Evolutionary conservation across 2,888 invertebrate genomes (phyloP).

Genomic region (Hirtodrosophila trivittata): DNA sequence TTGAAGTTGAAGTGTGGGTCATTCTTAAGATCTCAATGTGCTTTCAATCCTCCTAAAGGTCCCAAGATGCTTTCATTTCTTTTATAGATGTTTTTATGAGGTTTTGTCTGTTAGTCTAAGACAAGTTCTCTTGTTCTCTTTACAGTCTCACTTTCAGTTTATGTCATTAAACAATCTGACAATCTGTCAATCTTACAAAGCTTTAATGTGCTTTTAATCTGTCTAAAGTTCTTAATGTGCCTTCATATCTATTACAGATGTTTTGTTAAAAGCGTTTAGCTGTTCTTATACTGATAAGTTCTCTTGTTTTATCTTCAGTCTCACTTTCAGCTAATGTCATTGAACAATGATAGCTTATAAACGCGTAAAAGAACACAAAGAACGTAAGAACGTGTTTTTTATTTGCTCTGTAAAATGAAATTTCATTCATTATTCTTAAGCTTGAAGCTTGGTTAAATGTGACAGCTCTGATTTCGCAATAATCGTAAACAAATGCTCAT

Average conservation of each 20-base stretch:
- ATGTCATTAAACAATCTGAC: too few species aligned
- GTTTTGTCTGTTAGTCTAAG: too few species aligned
- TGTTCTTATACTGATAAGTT: slow-evolving; percentile 16
- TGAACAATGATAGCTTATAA: slow-evolving; percentile 26
- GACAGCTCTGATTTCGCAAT: slow-evolving; percentile 28
- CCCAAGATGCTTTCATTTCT: too few species aligned
- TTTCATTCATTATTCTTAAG: slow-evolving; percentile 57
- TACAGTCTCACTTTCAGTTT: too few species aligned
- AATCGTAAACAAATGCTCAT: slow-evolving; percentile 35
- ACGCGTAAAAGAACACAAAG: slow-evolving; percentile 14
- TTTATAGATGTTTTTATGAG: too few species aligned
- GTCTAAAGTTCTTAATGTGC: too few species aligned
- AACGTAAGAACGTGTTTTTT: slow-evolving; percentile 52
- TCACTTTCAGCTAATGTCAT: slow-evolving; percentile 42
- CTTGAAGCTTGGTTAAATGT: slow-evolving; percentile 10
- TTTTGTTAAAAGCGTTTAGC: too few species aligned
- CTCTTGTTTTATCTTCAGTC: slow-evolving; percentile 7
- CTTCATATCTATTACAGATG: too few species aligned
- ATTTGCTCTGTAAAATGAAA: slow-evolving; percentile 36
- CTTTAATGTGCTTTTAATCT: neutral
- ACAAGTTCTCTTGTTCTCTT: too few species aligned
- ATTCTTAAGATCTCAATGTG: too few species aligned
- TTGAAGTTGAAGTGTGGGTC: too few species aligned
- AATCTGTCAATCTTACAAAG: neutral
- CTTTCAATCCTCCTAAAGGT: too few species aligned